Evolutionary conservation across 2,888 invertebrate species (phyloP), one percentile per base, ranked within the genome.

Genomic region (Celastrina argiolus): DNA sequence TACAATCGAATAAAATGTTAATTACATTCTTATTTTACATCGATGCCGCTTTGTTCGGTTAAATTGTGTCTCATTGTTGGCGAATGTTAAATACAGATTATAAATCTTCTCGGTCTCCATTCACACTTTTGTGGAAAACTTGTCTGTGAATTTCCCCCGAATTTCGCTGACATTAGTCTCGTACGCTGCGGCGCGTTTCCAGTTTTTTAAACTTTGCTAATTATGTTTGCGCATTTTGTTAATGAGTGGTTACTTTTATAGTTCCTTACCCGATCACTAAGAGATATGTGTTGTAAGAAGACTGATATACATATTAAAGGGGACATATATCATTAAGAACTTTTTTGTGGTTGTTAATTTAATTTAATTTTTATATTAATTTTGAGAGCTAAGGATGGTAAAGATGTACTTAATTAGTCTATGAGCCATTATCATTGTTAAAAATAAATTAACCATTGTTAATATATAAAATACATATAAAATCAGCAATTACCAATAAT

Each of bases 51-150:
- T 22, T 59, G 77, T 72, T 78, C 82, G 83, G 85, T 84, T 84
- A 84, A 85, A 87, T 84, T 85, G 84, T 87, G 83, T 85, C 84
- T 85, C 86, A 85, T 86, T 86, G 87, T 86, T 81, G 79, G 78
- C 72, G 81, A 81, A 83, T 84, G 82, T 84, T 87, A 85, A 86
- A 82, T 83, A 82, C 84, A 78, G 81, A 85, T 83, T 84, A 82
- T 88, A 88, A 87, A 87, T 88, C 83, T 86, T 76, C 81, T 80
- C 77, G 79, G 41, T 64, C 67, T 64, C 66, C 51, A 31, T 67
- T 63, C 64, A 64, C 64, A 59, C 51, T 59, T 64, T 42, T 36
- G 45, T 36, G 61, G 59, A 39, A 66, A 59, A 58, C 59, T 56
- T 45, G 59, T 45, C 51, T 42, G 59, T 42, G 45, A 64, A 66